Base-by-base conservation (phyloP, 2,888 invertebrate genomes). In the Heliconius ethilla region DNA sequence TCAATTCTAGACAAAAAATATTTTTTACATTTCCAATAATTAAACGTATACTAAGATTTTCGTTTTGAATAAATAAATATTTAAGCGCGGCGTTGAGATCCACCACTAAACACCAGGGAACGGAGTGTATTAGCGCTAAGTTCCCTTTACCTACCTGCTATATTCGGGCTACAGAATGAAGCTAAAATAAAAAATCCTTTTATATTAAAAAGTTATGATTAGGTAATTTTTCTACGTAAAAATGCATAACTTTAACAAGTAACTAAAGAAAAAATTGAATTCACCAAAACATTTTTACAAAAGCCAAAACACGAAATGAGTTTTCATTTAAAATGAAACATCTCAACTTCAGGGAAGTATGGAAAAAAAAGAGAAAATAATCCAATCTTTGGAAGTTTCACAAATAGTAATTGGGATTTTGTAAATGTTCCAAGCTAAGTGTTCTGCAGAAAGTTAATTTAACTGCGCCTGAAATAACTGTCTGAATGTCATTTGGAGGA, bases 311-410 rank as follows among this genome's bases (percentile, higher is more conserved):
- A 67, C 37, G 18, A 59, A 29, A 67, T 25, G 37, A 69, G 40
- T 59, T 75, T 75, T 27, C 37, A 37, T 69, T 62, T 45, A 69
- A 76, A 65, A 66, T 65, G 55, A 66, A 72, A 37, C 55, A 40
- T n/a, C 72, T 66, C 27, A 76, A 78, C 76, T 79, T 62, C 67
- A 59, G 66, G 76, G 75, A 75, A 75, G 75, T 72, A 75, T 29
- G 51, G 33, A 70, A 79, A 81, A 79, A 55, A 63, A 76, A 79
- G 79, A 79, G 78, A 76, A 75, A 77, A 81, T 81, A 81, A 79
- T 78, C 79, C 75, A 78, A 79, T 75, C 75, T 25, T 62, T 75
- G 66, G 62, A 75, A 78, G 45, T 77, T 74, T 75, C 45, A 37
- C 27, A 51, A 74, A 74, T 77, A 59, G 69, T 51, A 77, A 75